phyloP scores from a whole-genome alignment of 1,140 invertebrate species.

The Nylanderia fulva region DNA sequence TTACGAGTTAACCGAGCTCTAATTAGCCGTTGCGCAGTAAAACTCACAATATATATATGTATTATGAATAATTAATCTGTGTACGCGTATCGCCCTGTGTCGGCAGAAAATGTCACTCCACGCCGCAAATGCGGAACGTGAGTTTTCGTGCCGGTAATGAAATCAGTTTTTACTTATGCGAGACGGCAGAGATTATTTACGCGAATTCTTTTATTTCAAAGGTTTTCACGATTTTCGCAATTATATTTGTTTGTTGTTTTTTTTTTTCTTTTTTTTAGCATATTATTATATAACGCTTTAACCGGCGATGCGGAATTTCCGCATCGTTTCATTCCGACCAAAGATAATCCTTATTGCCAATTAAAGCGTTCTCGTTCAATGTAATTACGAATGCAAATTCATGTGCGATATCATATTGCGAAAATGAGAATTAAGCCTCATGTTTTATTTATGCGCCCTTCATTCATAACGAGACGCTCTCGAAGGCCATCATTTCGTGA shows the following conservation, averaged over 20 bases:
- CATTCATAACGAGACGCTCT: constrained; percentile 54
- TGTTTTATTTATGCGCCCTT: constrained; percentile 1
- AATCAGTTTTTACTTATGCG: not conserved
- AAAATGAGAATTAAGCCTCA: not conserved
- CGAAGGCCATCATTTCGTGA: constrained; percentile 64
- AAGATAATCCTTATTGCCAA: constrained; percentile 12
- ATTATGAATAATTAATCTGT: constrained; percentile 55
- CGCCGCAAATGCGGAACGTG: not conserved
- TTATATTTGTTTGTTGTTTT: not conserved
- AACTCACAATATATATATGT: constrained; percentile 1
- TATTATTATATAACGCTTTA: not conserved
- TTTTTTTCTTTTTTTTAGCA: not conserved
- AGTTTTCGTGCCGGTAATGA: not conserved
- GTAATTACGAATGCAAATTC: constrained; percentile 1
- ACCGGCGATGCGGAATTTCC: not conserved
- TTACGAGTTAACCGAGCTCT: constrained; percentile 7
- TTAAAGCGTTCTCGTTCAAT: constrained; percentile 9
- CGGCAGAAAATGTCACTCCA: constrained; percentile 15
- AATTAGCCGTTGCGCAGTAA: constrained; percentile 9
- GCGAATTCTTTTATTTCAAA: not conserved
- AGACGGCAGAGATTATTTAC: not conserved
- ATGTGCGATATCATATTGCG: not conserved
- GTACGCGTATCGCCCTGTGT: not conserved
- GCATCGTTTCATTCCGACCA: not conserved
- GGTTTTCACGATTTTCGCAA: constrained; percentile 16